Percentiles rank a stretch among this genome's conserved stretches.
phyloP scores from a whole-genome alignment of 2,113 vertebrate genomes.

The Ptilonorhynchus violaceus region DNA sequence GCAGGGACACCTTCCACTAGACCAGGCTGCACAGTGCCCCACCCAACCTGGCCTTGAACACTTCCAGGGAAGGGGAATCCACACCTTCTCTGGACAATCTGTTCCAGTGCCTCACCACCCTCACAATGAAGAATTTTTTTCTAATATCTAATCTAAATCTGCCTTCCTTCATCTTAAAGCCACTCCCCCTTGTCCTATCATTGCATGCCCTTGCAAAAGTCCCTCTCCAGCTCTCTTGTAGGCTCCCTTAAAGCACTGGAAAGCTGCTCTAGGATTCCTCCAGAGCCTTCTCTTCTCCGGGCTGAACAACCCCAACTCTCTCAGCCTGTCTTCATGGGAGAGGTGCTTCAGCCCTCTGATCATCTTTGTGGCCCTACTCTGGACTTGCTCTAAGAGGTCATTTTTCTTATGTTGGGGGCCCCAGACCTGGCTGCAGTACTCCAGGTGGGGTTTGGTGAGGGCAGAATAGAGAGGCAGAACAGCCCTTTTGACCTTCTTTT shows the following conservation, averaged over 20 bases:
- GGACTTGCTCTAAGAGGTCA: not conserved
- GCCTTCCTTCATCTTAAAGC: not conserved
- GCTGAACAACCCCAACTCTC: not conserved
- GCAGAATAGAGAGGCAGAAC: not conserved
- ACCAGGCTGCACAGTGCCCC: not conserved
- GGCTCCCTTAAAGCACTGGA: not conserved
- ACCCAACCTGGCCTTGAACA: not conserved
- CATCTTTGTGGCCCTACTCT: not conserved
- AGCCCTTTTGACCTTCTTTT: not conserved
- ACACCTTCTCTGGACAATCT: not conserved
- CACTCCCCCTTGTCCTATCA: not conserved
- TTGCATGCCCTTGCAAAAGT: not conserved
- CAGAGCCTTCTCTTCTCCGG: not conserved
- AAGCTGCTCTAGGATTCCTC: not conserved
- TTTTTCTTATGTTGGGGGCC: not conserved
- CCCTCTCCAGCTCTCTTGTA: not conserved
- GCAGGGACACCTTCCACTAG: not conserved
- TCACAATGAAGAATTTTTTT: not conserved
- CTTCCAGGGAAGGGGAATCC: not conserved
- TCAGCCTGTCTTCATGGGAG: not conserved
- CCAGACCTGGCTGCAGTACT: fast-evolving
- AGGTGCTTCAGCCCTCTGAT: no score
- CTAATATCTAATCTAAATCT: not conserved
- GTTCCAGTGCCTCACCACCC: not conserved
- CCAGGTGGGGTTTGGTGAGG: not conserved